phyloP scores from a whole-genome alignment of 2,888 invertebrate genomes.

The Epinotia bilunana region DNA sequence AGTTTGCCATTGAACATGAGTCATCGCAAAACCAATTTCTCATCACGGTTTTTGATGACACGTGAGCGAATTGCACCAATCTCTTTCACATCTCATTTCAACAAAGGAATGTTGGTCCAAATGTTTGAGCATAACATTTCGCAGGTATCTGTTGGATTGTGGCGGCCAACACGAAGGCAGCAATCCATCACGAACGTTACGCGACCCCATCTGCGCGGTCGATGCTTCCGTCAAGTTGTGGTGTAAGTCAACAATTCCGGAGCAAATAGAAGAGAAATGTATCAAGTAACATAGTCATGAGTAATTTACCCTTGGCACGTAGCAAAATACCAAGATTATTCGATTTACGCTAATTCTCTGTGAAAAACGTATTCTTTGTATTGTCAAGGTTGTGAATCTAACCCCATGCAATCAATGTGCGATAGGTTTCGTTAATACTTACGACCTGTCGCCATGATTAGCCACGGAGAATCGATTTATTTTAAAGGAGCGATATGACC shows the following conservation, averaged over 20 bases:
- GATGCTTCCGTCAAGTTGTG: conserved; percentile 54
- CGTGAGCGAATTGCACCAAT: conserved; percentile 42
- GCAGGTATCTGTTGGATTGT: conserved; percentile 31
- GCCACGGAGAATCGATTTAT: neutral
- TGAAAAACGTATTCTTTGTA: neutral
- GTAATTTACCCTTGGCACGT: neutral
- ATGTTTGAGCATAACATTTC: conserved; percentile 16
- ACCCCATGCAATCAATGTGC: neutral
- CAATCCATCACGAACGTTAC: conserved; percentile 53
- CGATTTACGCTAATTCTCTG: too few species aligned
- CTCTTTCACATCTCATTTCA: conserved; percentile 1
- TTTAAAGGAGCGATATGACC: neutral
- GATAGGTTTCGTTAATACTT: neutral
- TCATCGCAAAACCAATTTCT: conserved; percentile 54
- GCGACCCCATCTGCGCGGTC: conserved; percentile 55
- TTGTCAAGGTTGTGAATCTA: neutral
- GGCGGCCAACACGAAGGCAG: conserved; percentile 45
- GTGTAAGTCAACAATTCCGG: conserved; percentile 47
- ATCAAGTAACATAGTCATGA: neutral
- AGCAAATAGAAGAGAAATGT: conserved; percentile 12
- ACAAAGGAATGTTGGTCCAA: conserved; percentile 31
- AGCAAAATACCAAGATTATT: neutral
- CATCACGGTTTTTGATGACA: conserved; percentile 50
- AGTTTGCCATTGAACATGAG: conserved; percentile 34
- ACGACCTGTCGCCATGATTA: neutral